Evolutionary conservation across 2,797 vertebrate genomes (phyloP).

Genomic region (Pipistrellus pipistrellus): DNA sequence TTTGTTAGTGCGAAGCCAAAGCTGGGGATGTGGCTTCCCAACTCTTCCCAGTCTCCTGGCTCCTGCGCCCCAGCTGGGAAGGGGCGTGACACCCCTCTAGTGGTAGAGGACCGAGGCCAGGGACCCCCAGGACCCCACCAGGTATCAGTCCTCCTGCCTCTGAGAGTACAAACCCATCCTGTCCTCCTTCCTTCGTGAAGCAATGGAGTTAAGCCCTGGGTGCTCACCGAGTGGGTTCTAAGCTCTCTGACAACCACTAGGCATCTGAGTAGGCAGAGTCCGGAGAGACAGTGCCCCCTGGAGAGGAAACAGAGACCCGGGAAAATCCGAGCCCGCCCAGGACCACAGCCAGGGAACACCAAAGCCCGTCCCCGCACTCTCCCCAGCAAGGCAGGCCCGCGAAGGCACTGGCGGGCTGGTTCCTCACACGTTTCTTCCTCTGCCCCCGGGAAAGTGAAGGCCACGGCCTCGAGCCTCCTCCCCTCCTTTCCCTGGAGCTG

Average conservation of each 20-base stretch:
- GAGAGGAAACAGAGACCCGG: background rate
- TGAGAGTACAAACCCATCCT: background rate
- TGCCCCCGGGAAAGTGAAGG: background rate
- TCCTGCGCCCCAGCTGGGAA: background rate
- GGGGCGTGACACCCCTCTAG: background rate
- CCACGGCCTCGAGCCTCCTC: background rate
- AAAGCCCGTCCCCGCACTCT: background rate
- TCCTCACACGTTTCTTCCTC: background rate
- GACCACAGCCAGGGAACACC: background rate
- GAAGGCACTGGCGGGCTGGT: rapidly evolving
- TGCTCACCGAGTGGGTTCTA: background rate
- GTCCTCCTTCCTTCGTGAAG: background rate
- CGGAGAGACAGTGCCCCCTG: background rate
- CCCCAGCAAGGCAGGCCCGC: background rate
- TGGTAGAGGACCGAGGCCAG: background rate
- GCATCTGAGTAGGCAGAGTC: background rate
- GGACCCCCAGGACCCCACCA: background rate
- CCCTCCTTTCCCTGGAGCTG: background rate
- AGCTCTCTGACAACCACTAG: background rate
- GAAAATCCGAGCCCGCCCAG: background rate
- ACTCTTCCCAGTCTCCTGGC: background rate
- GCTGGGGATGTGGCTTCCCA: background rate
- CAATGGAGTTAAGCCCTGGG: no score
- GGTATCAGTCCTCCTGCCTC: background rate
- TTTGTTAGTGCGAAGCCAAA: background rate